phyloP scores from a whole-genome alignment of 2,113 vertebrate genomes.

The Xiphophorus maculatus region DNA sequence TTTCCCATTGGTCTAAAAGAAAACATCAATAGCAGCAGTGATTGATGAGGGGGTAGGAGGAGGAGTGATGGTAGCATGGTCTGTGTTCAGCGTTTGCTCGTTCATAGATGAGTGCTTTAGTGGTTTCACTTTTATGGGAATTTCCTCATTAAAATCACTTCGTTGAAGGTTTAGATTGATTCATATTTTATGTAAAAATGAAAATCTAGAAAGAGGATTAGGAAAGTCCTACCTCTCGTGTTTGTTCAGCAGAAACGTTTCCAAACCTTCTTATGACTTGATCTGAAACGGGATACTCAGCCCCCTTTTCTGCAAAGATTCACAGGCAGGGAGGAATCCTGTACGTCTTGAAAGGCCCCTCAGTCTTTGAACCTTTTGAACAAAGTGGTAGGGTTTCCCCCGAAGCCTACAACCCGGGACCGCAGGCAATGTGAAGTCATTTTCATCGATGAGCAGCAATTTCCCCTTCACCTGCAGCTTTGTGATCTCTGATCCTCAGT shows the following conservation, averaged over 20 bases:
- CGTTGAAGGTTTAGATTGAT: constrained; percentile 8
- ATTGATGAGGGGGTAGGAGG: constrained; percentile 44
- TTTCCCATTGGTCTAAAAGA: constrained; percentile 53
- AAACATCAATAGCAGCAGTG: constrained; percentile 41
- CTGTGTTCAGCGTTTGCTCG: background rate
- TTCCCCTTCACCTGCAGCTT: constrained; percentile 28
- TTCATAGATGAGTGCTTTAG: constrained; percentile 3
- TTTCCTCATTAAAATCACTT: constrained; percentile 3
- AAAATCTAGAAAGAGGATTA: constrained; percentile 20
- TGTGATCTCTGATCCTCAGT: constrained; percentile 24
- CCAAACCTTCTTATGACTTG: background rate
- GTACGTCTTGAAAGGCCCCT: constrained; percentile 19
- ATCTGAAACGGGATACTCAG: constrained; percentile 8
- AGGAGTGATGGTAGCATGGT: constrained; percentile 5
- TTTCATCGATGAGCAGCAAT: constrained; percentile 36
- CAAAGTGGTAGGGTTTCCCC: constrained; percentile 37
- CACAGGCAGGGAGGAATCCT: constrained; percentile 22
- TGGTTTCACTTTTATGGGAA: constrained; percentile 16
- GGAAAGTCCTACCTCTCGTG: constrained; percentile 28
- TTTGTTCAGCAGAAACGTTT: constrained; percentile 25
- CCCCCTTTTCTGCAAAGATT: constrained; percentile 17
- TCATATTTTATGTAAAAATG: constrained; percentile 17
- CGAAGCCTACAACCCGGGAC: constrained; percentile 2
- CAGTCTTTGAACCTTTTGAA: constrained; percentile 18
- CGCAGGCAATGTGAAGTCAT: constrained; percentile 23